Conservation (phyloP, 2,113 vertebrate genomes). For the Platysternon megacephalum region DNA sequence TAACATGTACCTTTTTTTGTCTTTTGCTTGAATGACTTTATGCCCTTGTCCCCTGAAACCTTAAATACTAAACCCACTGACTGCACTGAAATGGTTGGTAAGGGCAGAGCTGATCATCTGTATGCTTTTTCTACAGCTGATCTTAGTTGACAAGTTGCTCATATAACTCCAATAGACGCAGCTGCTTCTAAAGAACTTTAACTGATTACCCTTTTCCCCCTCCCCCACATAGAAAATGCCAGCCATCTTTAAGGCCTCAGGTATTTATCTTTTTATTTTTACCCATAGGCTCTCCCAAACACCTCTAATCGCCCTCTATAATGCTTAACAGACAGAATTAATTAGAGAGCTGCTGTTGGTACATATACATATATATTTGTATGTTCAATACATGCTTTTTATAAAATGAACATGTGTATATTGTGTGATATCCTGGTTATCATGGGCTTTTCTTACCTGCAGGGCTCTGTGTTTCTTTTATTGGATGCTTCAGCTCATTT, state of each 20-base stretch:
- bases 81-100: background rate
- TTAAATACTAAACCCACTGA: background rate
- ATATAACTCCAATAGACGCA: background rate
- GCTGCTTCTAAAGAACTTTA: background rate
- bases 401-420: background rate
- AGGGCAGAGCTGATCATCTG: background rate
- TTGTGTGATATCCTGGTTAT: background rate
- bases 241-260: background rate
- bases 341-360: background rate
- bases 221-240: background rate
- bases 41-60: background rate
- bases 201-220: background rate
- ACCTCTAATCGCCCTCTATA: accelerated
- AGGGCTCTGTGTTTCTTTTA: slow-evolving; percentile 13
- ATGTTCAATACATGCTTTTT: background rate
- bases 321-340: background rate
- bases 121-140: background rate
- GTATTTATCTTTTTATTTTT: background rate
- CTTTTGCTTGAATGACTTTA: background rate
- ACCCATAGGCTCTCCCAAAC: background rate
- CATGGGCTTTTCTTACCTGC: background rate
- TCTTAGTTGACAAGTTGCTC: background rate
- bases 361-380: background rate
- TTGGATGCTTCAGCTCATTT: background rate
- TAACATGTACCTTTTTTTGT: background rate